Percentiles rank a stretch among this genome's conserved stretches.
phyloP scores from a whole-genome alignment of 1,140 invertebrate genomes.

The Trigoniulus corallinus region DNA sequence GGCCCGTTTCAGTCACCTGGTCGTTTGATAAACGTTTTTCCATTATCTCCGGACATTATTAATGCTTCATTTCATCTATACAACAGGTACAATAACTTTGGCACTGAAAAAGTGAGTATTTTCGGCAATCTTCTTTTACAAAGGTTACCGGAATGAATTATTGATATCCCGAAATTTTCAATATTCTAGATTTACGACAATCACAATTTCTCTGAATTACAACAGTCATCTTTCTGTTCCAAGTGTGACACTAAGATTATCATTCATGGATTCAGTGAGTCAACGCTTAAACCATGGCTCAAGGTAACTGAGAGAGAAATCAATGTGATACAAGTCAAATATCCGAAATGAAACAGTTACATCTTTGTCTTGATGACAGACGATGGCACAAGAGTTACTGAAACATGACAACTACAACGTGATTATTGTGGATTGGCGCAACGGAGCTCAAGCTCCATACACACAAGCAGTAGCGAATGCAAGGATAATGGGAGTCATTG shows the following conservation, averaged over 20 bases:
- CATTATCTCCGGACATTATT: conserved; percentile 40
- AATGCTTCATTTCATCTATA: conserved; percentile 33
- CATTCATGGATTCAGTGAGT: conserved; percentile 23
- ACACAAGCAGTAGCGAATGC: conserved; percentile 79
- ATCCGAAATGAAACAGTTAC: conserved; percentile 1
- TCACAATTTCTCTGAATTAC: background rate
- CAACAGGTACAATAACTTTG: conserved; percentile 25
- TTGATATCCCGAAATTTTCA: background rate
- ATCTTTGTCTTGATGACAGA: conserved; percentile 24
- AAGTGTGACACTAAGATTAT: conserved; percentile 20
- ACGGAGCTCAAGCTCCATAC: conserved; percentile 67
- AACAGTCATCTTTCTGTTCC: background rate
- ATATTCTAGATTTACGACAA: background rate
- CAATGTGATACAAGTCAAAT: too few relatives aligned
- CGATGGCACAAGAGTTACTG: conserved; percentile 44
- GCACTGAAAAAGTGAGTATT: background rate
- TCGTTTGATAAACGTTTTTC: conserved; percentile 58
- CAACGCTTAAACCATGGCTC: background rate
- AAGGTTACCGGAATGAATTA: too few relatives aligned
- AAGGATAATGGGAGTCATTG: conserved; percentile 62
- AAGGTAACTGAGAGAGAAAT: background rate
- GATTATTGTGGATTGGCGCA: conserved; percentile 64
- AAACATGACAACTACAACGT: conserved; percentile 49
- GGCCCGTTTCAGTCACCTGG: conserved; percentile 55
- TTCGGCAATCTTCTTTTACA: too few relatives aligned